Conservation (phyloP, 2,113 vertebrate species). For the Hippocampus mohnikei region DNA sequence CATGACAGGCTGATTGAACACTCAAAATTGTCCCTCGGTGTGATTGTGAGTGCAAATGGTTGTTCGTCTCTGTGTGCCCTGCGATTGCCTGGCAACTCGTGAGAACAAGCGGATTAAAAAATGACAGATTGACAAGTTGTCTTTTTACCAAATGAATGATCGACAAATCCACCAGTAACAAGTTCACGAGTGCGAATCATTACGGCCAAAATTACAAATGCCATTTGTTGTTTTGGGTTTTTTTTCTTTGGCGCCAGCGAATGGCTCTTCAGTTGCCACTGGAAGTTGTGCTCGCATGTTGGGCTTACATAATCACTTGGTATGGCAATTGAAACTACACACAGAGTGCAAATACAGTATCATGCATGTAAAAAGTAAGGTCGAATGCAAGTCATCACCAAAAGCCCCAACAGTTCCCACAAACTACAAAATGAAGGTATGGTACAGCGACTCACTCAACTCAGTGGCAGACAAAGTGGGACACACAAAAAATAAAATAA, state of each 20-base stretch:
- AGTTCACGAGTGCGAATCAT: neutral
- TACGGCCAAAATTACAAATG: neutral
- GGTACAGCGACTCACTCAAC: constrained; percentile 47
- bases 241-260: neutral
- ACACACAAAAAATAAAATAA: neutral
- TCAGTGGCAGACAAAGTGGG: constrained; percentile 20
- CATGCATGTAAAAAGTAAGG: neutral
- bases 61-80: too few species aligned
- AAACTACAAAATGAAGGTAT: neutral
- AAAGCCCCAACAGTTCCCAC: neutral
- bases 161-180: neutral
- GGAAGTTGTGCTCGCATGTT: neutral
- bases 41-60: too few species aligned
- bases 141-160: neutral
- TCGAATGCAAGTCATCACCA: neutral
- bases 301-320: neutral
- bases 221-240: neutral
- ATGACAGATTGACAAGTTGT: neutral
- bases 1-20: too few species aligned
- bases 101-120: too few species aligned
- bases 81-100: too few species aligned
- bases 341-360: neutral
- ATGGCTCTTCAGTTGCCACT: neutral
- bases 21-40: too few species aligned
- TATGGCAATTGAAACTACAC: neutral